Percentiles rank a stretch among this genome's conserved stretches.
These are phyloP conservation scores for Heliconius cydno DNA, from an alignment of 2,888 invertebrate genomes.

Conservation along the genomic window DNA sequence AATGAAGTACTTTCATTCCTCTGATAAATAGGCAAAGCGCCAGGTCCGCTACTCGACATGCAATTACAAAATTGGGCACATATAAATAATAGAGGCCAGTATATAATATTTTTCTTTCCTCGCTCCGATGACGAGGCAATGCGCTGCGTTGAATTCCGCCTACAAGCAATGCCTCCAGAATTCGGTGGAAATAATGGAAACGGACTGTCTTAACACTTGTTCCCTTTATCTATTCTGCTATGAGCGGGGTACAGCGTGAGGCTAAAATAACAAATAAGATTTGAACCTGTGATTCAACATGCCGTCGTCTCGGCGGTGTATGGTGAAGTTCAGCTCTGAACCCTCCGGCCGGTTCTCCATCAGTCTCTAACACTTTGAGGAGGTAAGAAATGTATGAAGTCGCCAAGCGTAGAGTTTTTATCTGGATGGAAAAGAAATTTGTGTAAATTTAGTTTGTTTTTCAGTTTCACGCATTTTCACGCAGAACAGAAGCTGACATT, in stretches of 20 bases:
- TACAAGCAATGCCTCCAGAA: neutral
- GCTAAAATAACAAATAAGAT: neutral
- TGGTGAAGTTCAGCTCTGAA: slow-evolving; percentile 92
- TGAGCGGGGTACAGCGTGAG: neutral
- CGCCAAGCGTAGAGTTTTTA: slow-evolving; percentile 96
- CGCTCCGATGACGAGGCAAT: neutral
- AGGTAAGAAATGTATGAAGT: slow-evolving; percentile 96
- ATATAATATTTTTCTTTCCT: no score
- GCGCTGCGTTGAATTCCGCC: neutral
- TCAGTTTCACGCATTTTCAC: neutral
- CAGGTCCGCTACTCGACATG: no score
- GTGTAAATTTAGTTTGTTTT: neutral
- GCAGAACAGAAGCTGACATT: neutral
- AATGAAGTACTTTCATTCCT: no score
- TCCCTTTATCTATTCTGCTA: neutral
- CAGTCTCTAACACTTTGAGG: slow-evolving; percentile 94
- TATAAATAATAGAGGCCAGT: no score
- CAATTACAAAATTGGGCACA: no score
- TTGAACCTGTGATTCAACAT: slow-evolving; percentile 59
- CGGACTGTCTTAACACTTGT: neutral
- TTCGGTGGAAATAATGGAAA: no score
- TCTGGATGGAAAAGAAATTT: slow-evolving; percentile 81
- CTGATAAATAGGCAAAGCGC: no score
- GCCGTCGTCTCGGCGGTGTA: slow-evolving; percentile 75
- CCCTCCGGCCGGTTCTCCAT: slow-evolving; percentile 91